These are phyloP conservation scores for Campylorhamphus procurvoides DNA, from an alignment of 2,113 vertebrate genomes.

Conservation along the genomic window DNA sequence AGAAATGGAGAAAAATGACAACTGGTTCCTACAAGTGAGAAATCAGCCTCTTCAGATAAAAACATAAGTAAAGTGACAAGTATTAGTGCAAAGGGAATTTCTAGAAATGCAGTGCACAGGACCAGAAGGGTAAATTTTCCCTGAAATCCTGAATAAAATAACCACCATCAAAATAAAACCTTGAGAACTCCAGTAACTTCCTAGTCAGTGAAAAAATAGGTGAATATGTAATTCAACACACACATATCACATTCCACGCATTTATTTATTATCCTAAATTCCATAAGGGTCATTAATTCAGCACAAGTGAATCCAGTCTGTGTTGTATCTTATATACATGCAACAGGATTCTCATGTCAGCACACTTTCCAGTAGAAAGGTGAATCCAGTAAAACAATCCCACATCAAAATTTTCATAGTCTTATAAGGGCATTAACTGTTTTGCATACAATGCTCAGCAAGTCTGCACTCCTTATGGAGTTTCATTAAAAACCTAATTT, in stretches of 20 bases:
- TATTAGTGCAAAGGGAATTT: not conserved
- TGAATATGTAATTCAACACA: not conserved
- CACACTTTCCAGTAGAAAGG: not conserved
- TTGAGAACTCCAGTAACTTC: not conserved
- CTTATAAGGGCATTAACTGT: not conserved
- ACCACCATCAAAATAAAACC: not conserved
- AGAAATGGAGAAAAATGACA: not conserved
- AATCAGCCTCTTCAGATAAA: not conserved
- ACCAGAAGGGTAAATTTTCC: not conserved
- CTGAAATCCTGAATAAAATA: not conserved
- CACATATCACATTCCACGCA: not conserved
- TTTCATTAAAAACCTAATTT: slow-evolving; percentile 9
- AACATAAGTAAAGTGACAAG: not conserved
- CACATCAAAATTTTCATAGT: not conserved
- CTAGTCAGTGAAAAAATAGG: not conserved
- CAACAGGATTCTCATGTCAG: not conserved
- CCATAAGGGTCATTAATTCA: not conserved
- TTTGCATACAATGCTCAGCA: not conserved
- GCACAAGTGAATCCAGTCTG: not conserved
- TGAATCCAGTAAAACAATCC: not conserved
- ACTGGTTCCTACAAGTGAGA: not conserved
- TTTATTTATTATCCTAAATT: not conserved
- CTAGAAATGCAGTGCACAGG: not conserved
- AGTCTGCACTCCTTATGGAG: not conserved
- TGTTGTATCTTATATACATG: not conserved